A percentile compares a stretch with the other conserved stretches of the same genome.
Evolutionary conservation across 2,888 invertebrate genomes (phyloP).

Genomic region (Melanargia galathea): DNA sequence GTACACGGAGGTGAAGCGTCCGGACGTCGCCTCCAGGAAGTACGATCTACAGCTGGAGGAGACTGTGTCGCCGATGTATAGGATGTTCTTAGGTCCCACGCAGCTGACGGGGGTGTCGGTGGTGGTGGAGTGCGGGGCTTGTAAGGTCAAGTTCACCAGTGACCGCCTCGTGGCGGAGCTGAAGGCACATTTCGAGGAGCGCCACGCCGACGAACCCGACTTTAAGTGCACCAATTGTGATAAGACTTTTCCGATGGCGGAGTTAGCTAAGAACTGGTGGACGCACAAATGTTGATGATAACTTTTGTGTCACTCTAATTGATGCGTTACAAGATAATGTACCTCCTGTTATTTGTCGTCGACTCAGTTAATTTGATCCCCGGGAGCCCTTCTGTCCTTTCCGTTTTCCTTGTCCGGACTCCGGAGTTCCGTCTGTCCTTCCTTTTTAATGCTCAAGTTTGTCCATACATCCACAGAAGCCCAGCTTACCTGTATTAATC

Average conservation of each 20-base stretch:
- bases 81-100: slow-evolving; percentile 37
- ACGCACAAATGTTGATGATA: slow-evolving; percentile 51
- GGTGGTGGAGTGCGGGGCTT: slow-evolving; percentile 52
- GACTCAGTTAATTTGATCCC: no score
- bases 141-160: slow-evolving; percentile 46
- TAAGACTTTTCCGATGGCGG: slow-evolving; percentile 41
- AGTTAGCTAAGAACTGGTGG: slow-evolving; percentile 50
- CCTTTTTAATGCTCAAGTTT: no score
- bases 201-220: slow-evolving; percentile 52
- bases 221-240: slow-evolving; percentile 57
- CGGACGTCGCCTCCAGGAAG: slow-evolving; percentile 19
- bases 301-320: no score
- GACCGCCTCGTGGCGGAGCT: slow-evolving; percentile 36
- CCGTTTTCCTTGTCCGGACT: no score
- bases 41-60: slow-evolving; percentile 63
- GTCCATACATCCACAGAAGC: no score
- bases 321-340: no score
- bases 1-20: slow-evolving; percentile 43
- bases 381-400: no score
- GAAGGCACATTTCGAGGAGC: slow-evolving; percentile 50
- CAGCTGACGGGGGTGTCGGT: slow-evolving; percentile 32
- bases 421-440: no score
- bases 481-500: no score
- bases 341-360: no score
- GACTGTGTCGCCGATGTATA: slow-evolving; percentile 46